These are phyloP conservation scores for Chalcosyrphus nemorum DNA, from an alignment of 2,888 invertebrate species.

Conservation along the genomic window DNA sequence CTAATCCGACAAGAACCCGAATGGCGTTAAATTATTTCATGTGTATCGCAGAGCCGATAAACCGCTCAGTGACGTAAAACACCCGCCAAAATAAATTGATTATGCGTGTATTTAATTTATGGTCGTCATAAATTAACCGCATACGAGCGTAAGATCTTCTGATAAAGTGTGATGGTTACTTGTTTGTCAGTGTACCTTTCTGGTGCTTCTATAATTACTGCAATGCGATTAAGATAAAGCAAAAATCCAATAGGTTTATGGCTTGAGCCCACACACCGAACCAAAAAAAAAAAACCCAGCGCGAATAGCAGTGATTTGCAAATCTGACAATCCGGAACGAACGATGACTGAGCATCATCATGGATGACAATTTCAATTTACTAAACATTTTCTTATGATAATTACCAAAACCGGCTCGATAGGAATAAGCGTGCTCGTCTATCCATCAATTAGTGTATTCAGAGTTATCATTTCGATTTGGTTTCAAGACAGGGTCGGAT, in stretches of 20 bases:
- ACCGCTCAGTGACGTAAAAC: constrained; percentile 9
- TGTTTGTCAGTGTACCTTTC: not conserved
- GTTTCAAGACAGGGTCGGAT: constrained; percentile 7
- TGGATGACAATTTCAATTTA: constrained; percentile 22
- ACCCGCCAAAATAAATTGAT: not conserved
- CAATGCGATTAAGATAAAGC: not conserved
- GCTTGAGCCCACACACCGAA: not conserved
- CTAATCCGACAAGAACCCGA: not conserved
- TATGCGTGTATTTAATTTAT: not conserved
- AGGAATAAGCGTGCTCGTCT: constrained; percentile 47
- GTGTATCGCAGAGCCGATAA: not conserved
- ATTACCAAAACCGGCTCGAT: constrained; percentile 41
- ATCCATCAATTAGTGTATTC: constrained; percentile 14
- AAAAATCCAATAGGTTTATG: not conserved
- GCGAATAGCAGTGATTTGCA: not conserved
- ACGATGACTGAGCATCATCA: constrained; percentile 14
- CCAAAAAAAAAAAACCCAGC: not conserved
- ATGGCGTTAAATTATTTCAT: not conserved
- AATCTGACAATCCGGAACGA: constrained; percentile 20
- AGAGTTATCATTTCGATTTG: not conserved
- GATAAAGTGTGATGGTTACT: not conserved
- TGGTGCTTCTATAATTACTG: not conserved
- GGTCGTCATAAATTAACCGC: not conserved
- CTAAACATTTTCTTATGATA: constrained; percentile 13
- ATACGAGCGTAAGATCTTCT: not conserved